A percentile compares a stretch with the other conserved stretches of the same genome.
Conservation (phyloP, 2,113 vertebrate species). For the Pterocles gutturalis region DNA sequence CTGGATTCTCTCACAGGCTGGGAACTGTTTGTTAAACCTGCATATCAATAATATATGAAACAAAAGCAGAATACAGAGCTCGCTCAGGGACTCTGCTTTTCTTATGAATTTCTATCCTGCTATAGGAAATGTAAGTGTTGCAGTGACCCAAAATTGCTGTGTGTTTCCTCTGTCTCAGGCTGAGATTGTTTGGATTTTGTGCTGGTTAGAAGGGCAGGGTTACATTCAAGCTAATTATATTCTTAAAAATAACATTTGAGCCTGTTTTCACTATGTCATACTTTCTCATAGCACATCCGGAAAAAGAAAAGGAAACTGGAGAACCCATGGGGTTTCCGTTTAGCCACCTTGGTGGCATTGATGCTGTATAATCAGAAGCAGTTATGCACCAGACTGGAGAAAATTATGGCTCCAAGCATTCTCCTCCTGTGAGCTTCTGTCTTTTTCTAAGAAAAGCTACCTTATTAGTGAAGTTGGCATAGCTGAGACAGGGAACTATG, state of each 20-base stretch:
- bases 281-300: not conserved
- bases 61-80: not conserved
- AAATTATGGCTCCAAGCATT: not conserved
- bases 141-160: not conserved
- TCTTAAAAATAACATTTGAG: not conserved
- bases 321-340: not conserved
- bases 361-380: conserved; percentile 8
- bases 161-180: not conserved
- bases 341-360: not conserved
- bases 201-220: not conserved
- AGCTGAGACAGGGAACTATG: not conserved
- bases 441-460: not conserved
- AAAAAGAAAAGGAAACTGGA: not conserved
- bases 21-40: not conserved
- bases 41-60: not conserved
- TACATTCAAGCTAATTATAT: not conserved
- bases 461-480: not conserved
- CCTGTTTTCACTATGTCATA: not conserved
- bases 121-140: not conserved
- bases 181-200: not conserved
- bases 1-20: not conserved
- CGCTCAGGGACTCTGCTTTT: not conserved
- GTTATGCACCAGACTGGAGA: not conserved
- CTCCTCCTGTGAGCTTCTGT: not conserved
- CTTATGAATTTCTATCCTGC: not conserved